These are phyloP conservation scores for Pogonognathellus flavescens DNA, from an alignment of 1,140 invertebrate species.

Conservation along the genomic window DNA sequence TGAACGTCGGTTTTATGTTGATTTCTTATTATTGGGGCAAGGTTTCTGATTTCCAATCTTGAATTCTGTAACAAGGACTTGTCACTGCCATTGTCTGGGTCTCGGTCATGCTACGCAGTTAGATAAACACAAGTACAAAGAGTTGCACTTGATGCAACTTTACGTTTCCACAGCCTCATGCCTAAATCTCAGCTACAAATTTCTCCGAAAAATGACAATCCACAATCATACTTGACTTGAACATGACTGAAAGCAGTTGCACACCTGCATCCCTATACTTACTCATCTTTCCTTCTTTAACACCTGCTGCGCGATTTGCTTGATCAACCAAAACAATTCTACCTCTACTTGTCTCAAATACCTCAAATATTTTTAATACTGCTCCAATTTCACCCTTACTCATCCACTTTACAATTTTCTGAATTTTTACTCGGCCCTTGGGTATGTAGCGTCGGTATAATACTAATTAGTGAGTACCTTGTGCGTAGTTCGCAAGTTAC, in stretches of 20 bases:
- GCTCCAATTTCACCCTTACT: no score
- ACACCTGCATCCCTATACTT: constrained; percentile 27
- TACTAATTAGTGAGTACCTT: no score
- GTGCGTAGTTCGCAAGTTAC: no score
- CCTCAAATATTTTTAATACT: no score
- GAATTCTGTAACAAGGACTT: background rate
- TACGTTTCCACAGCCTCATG: background rate
- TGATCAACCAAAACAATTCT: constrained; percentile 13
- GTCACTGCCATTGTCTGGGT: background rate
- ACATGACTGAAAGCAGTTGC: background rate
- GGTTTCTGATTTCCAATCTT: background rate
- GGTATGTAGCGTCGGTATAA: no score
- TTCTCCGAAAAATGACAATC: constrained; percentile 59
- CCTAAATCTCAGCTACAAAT: constrained; percentile 46
- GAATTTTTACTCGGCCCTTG: no score
- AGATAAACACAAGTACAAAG: background rate
- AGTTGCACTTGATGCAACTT: background rate
- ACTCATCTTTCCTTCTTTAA: constrained; percentile 23
- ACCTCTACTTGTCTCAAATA: no score
- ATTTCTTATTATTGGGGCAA: constrained; percentile 7
- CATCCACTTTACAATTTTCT: no score
- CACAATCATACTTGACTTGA: background rate
- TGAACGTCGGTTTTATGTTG: background rate
- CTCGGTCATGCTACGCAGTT: background rate
- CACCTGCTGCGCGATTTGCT: constrained; percentile 23